Evolutionary conservation across 2,888 invertebrate species (phyloP).

Genomic region (Cordilura impudica): DNA sequence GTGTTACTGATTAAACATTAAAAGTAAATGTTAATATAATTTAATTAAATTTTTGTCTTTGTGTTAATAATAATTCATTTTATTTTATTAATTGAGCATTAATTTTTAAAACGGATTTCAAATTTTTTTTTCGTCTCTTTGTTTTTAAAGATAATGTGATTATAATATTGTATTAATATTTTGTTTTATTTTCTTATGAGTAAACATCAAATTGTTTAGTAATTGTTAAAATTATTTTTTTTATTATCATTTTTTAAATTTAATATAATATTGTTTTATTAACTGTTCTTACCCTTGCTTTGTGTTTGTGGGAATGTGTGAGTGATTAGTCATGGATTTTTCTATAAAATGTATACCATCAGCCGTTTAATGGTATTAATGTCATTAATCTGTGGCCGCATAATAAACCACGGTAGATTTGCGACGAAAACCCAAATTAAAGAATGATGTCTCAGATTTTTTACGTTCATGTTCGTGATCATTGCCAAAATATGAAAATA

Average conservation of each 20-base stretch:
- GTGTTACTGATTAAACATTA: not conserved
- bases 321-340: not conserved
- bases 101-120: not conserved
- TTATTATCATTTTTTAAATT: slow-evolving; percentile 1
- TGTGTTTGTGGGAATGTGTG: not conserved
- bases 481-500: slow-evolving; percentile 76
- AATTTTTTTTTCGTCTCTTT: not conserved
- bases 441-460: slow-evolving; percentile 77
- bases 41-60: not conserved
- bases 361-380: not conserved
- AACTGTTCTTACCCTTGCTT: slow-evolving; percentile 3
- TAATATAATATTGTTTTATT: not conserved
- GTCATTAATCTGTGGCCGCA: slow-evolving; percentile 73
- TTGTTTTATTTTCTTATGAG: slow-evolving; percentile 20
- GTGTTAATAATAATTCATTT: not conserved
- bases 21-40: not conserved
- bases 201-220: slow-evolving; percentile 35
- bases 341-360: not conserved
- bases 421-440: slow-evolving; percentile 76
- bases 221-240: slow-evolving; percentile 14
- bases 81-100: slow-evolving; percentile 40
- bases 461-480: slow-evolving; percentile 76
- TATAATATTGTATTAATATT: slow-evolving; percentile 2
- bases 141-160: not conserved
- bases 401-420: slow-evolving; percentile 77